A percentile compares a stretch with the other conserved stretches of the same genome.
phyloP scores from a whole-genome alignment of 2,113 vertebrate genomes.

The Lates calcarifer region DNA sequence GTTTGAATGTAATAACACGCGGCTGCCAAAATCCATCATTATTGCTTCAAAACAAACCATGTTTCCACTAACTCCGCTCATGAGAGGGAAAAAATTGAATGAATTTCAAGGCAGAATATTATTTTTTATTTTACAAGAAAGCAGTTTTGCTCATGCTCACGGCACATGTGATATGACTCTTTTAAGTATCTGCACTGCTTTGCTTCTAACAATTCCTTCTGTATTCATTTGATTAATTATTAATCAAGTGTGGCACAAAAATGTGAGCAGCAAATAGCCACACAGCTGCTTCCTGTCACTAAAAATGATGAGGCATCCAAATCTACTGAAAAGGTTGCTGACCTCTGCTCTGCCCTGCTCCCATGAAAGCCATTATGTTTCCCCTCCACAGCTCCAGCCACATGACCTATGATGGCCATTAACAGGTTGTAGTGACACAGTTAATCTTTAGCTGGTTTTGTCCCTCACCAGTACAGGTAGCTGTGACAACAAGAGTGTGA shows the following conservation, averaged over 20 bases:
- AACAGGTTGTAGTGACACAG: conserved; percentile 37
- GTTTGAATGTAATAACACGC: conserved; percentile 19
- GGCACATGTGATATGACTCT: background rate
- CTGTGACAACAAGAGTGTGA: conserved; percentile 1
- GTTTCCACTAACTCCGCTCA: background rate
- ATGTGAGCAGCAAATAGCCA: background rate
- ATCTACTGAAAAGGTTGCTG: conserved; percentile 27
- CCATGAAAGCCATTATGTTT: conserved; percentile 40
- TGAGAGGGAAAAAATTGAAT: background rate
- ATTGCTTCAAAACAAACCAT: background rate
- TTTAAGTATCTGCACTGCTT: conserved; percentile 6
- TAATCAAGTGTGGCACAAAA: conserved; percentile 19
- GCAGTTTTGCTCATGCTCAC: background rate
- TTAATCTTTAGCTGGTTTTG: conserved; percentile 48
- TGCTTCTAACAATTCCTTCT: background rate
- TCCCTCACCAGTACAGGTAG: conserved; percentile 6
- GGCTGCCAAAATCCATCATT: background rate
- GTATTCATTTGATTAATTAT: conserved; percentile 3
- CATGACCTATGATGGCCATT: conserved; percentile 34
- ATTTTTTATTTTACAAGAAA: background rate
- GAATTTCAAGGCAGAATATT: background rate
- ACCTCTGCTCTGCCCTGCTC: conserved; percentile 48
- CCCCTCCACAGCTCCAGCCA: background rate
- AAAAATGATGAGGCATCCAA: conserved; percentile 41
- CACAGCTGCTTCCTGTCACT: conserved; percentile 5